These are phyloP conservation scores for Heliconius melpomene DNA, from an alignment of 1,140 invertebrate genomes.

Conservation along the genomic window DNA sequence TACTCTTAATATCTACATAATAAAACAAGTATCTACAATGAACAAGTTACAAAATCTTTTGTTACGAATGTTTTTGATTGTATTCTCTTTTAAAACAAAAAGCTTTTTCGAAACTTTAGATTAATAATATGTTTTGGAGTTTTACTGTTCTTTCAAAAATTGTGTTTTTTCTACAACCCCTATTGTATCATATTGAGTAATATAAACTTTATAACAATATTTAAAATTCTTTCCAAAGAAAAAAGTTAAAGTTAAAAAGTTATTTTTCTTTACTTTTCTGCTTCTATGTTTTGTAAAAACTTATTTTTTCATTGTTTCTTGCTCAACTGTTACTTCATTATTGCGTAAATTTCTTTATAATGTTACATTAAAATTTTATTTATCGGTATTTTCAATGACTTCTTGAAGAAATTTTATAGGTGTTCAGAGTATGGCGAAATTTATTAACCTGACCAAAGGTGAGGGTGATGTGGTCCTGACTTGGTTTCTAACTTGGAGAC, in stretches of 20 bases:
- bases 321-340: not conserved
- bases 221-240: not conserved
- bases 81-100: not conserved
- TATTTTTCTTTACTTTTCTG: not conserved
- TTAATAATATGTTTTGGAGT: not conserved
- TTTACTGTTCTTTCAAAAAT: not conserved
- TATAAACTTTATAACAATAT: not conserved
- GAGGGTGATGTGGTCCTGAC: no score
- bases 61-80: not conserved
- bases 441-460: no score
- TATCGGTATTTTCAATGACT: conserved; percentile 3
- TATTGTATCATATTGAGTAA: not conserved
- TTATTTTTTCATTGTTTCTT: not conserved
- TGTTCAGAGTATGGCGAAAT: not conserved
- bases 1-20: not conserved
- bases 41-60: not conserved
- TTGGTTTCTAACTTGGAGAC: no score
- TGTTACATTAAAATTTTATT: not conserved
- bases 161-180: not conserved
- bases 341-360: conserved; percentile 9
- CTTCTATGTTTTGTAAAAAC: not conserved
- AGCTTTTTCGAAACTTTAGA: not conserved
- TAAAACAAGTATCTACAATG: not conserved
- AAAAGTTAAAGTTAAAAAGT: not conserved
- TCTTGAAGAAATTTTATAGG: not conserved